phyloP scores from a whole-genome alignment of 1,140 invertebrate genomes.

The Drosophila orosa region DNA sequence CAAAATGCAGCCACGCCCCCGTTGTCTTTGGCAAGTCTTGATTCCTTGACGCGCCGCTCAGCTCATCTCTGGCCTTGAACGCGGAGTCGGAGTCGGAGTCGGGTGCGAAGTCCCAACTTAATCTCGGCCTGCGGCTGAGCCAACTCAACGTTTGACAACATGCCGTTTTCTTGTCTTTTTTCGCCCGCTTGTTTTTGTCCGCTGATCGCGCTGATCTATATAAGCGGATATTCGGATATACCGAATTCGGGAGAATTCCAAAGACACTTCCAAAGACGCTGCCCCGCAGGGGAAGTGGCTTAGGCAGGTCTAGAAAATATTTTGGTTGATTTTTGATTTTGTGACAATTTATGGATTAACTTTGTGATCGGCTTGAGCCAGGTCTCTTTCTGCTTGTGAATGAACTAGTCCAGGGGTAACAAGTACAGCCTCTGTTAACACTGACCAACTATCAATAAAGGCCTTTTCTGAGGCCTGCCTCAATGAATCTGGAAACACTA shows the following conservation, averaged over 20 bases:
- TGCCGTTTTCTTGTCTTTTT: constrained; percentile 63
- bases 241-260: constrained; percentile 59
- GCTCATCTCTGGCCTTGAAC: constrained; percentile 1
- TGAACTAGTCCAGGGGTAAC: constrained; percentile 14
- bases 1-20: constrained; percentile 77
- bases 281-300: constrained; percentile 22
- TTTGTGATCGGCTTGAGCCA: constrained; percentile 40
- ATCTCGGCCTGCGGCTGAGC: constrained; percentile 74
- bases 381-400: constrained; percentile 34
- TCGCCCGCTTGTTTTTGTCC: constrained; percentile 32
- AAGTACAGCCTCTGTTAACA: not conserved
- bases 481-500: not conserved
- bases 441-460: not conserved
- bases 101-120: constrained; percentile 35
- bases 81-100: not conserved
- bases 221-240: constrained; percentile 68
- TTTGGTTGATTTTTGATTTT: constrained; percentile 79
- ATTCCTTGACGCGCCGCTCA: constrained; percentile 27
- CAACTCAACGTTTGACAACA: constrained; percentile 77
- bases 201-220: constrained; percentile 69
- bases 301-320: constrained; percentile 63
- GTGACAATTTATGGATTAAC: constrained; percentile 78
- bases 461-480: not conserved
- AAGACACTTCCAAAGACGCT: not conserved
- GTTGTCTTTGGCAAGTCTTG: constrained; percentile 18